Conservation (phyloP, 2,113 vertebrate genomes). For the Cynoglossus semilaevis region DNA sequence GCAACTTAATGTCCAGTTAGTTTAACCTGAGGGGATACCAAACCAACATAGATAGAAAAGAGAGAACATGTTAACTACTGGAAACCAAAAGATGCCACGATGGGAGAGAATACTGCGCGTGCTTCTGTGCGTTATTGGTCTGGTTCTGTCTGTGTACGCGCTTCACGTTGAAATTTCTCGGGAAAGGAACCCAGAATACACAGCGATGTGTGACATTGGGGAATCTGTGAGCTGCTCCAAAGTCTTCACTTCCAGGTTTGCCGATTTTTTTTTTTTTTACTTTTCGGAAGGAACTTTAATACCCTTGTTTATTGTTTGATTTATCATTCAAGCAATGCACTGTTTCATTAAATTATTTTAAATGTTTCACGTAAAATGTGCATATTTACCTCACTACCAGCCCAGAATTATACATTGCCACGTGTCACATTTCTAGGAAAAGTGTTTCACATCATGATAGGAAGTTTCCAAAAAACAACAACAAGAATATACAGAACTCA, state of each 20-base stretch:
- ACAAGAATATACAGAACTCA: no score
- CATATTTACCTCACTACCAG: not conserved
- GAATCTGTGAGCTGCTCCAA: conserved; percentile 83
- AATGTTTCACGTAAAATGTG: not conserved
- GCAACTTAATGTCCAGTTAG: no score
- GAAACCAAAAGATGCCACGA: conserved; percentile 33
- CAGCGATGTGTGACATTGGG: conserved; percentile 81
- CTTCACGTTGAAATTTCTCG: conserved; percentile 80
- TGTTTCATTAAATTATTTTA: no score
- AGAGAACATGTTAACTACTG: conserved; percentile 28
- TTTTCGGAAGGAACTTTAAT: no score
- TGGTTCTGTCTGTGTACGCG: conserved; percentile 79
- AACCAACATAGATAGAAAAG: no score
- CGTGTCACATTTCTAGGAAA: conserved; percentile 34
- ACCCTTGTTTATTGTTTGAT: no score
- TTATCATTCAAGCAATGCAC: no score
- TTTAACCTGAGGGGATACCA: fast-evolving
- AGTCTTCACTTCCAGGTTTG: conserved; percentile 86
- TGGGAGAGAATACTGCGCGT: conserved; percentile 73
- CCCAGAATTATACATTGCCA: conserved; percentile 48
- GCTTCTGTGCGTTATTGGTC: conserved; percentile 68
- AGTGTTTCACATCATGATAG: no score
- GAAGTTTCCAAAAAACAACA: no score
- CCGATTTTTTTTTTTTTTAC: no score
- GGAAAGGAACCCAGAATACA: conserved; percentile 76